phyloP scores from a whole-genome alignment of 1,140 invertebrate genomes.

The Druon quercuslanigerum region DNA sequence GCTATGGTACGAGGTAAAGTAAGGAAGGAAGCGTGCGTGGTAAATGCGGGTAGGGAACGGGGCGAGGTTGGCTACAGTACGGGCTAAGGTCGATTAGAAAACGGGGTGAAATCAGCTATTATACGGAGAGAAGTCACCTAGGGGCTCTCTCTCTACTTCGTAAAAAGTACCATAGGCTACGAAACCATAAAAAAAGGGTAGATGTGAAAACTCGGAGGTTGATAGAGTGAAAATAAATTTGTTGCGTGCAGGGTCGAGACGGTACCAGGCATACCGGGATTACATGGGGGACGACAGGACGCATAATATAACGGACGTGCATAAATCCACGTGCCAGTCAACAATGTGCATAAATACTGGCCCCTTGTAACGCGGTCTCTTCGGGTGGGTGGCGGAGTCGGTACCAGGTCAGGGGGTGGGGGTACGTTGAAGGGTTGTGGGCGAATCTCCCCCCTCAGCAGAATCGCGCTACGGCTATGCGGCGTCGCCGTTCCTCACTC shows the following conservation, averaged over 20 bases:
- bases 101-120: too few species aligned
- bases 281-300: conserved; percentile 69
- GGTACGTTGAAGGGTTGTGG: conserved; percentile 28
- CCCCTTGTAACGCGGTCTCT: conserved; percentile 66
- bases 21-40: too few species aligned
- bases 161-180: too few species aligned
- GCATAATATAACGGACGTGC: conserved; percentile 75
- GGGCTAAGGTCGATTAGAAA: too few species aligned
- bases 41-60: too few species aligned
- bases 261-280: conserved; percentile 69
- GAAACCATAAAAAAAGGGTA: too few species aligned
- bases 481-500: conserved; percentile 67
- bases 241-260: conserved; percentile 67
- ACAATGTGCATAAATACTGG: conserved; percentile 76
- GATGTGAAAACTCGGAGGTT: too few species aligned
- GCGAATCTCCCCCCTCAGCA: conserved; percentile 40
- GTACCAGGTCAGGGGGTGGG: conserved; percentile 47
- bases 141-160: too few species aligned
- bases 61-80: too few species aligned
- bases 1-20: too few species aligned
- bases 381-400: conserved; percentile 38
- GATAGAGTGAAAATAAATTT: conserved; percentile 58
- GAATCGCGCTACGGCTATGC: conserved; percentile 61
- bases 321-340: conserved; percentile 75
- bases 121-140: too few species aligned